These are phyloP conservation scores for Brachycybe producta DNA, from an alignment of 2,888 invertebrate species.

Conservation along the genomic window DNA sequence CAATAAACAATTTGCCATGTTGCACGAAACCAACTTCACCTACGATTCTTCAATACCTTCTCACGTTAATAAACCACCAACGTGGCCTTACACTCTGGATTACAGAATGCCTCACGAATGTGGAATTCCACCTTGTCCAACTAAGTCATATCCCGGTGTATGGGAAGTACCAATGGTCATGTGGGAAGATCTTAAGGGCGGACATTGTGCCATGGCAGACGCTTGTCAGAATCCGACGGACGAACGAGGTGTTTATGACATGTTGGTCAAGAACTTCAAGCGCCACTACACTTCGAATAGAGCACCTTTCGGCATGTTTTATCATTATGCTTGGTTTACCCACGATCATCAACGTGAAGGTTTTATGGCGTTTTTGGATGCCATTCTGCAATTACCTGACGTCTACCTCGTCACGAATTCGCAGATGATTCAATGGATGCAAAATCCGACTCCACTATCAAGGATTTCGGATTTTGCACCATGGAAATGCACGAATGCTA, in stretches of 20 bases:
- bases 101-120: constrained; percentile 91
- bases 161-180: constrained; percentile 97
- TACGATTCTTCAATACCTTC: constrained; percentile 94
- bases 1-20: constrained; percentile 94
- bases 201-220: constrained; percentile 88
- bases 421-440: constrained; percentile 88
- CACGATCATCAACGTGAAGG: constrained; percentile 89
- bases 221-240: constrained; percentile 84
- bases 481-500: constrained; percentile 52
- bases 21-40: constrained; percentile 86
- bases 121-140: constrained; percentile 91
- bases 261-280: constrained; percentile 80
- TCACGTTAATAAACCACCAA: constrained; percentile 82
- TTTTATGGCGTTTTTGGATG: constrained; percentile 82
- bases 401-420: constrained; percentile 84
- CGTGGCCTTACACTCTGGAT: constrained; percentile 92
- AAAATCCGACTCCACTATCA: constrained; percentile 75
- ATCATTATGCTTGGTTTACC: constrained; percentile 91
- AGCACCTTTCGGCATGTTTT: constrained; percentile 82
- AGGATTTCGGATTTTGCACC: constrained; percentile 71
- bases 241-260: constrained; percentile 76
- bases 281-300: constrained; percentile 87
- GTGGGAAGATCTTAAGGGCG: constrained; percentile 92
- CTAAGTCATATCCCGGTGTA: constrained; percentile 75
- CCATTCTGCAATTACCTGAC: constrained; percentile 75